Base-by-base conservation (phyloP, 2,797 vertebrate species). In the Pseudopleuronectes americanus region DNA sequence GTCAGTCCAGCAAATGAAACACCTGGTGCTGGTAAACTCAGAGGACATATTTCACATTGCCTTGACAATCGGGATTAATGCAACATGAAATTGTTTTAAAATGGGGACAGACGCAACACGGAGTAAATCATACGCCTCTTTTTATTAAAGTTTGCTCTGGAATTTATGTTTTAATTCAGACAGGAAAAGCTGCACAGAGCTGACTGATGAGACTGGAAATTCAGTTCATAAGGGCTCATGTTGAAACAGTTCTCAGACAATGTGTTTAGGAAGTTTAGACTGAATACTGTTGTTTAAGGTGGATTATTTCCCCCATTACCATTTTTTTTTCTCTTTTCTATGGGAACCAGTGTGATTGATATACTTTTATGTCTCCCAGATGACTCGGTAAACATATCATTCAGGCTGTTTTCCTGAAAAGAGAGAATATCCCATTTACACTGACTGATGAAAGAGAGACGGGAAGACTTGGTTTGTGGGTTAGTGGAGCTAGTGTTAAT, bases 1-100 rank as follows among this genome's bases (percentile, higher is more conserved):
- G 85, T 92, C 89, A 87, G 86, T 83, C 85, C 77, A 43, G 89
- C 89, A 92, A 93, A 93, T 93, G 91, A 93, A 94, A 93, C 92
- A 93, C 92, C 92, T 94, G 92, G 89, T 89, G 90, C 88, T 91
- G 80, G 83, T 93, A 84, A 92, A 90, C 53, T 61, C 78, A 61
- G 69, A 68, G 80, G 81, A 84, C 80, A 90, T 93, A 88, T 90
- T 89, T 94, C 84, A 90, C 75, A 61, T 89, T n/a, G 71, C 72
- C 66, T 66, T 80, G 89, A 93, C 90, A 71, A 83, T 79, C 70
- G 48, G 86, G 89, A 92, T 93, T 89, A 93, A 93, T 93, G 81
- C 81, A 84, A 79, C 72, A 91, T 92, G 82, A 87, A 87, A 91
- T 91, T 91, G 88, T 91, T 92, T 92, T 89, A 87, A 89, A 89